Percentiles rank a stretch among this genome's conserved stretches.
Conservation (phyloP, 2,113 vertebrate species). For the Salminus brasiliensis region DNA sequence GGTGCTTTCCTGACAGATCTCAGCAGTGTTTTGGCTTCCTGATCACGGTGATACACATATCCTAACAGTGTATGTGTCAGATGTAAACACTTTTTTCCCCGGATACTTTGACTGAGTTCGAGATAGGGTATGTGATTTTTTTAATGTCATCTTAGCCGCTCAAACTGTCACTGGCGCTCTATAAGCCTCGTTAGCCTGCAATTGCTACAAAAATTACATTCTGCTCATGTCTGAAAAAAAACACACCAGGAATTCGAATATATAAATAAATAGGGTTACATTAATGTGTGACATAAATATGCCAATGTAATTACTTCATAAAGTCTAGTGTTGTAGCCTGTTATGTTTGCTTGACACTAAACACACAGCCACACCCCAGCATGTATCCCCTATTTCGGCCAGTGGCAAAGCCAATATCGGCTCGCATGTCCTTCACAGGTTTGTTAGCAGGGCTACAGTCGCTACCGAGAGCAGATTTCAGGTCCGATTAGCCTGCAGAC, state of each 20-base stretch:
- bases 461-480: slow-evolving; percentile 15
- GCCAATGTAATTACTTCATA: background rate
- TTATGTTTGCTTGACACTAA: background rate
- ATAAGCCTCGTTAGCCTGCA: background rate
- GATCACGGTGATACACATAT: background rate
- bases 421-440: slow-evolving; percentile 11
- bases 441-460: background rate
- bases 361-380: background rate
- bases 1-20: background rate
- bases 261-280: background rate
- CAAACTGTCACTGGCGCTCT: background rate
- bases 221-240: background rate
- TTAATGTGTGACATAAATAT: background rate
- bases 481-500: background rate
- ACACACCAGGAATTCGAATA: background rate
- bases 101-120: background rate
- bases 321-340: background rate
- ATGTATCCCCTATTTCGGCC: background rate
- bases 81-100: background rate
- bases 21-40: background rate
- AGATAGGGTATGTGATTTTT: no score
- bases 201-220: background rate
- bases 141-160: background rate
- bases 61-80: background rate
- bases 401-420: background rate